Evolutionary conservation across 2,113 vertebrate species (phyloP).

Genomic region (Lota lota): DNA sequence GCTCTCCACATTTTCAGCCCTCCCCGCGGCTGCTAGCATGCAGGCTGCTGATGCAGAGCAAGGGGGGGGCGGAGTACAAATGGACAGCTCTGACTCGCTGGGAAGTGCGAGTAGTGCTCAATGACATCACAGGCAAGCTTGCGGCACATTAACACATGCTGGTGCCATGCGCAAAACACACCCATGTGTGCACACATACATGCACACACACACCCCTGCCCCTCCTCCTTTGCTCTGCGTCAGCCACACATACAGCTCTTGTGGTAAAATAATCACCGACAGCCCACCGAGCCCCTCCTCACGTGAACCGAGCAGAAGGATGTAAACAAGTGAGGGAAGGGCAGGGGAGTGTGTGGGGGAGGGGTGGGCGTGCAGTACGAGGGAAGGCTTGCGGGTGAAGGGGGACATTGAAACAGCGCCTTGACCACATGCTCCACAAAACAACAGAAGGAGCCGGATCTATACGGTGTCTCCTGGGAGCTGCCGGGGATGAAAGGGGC

Average conservation of each 20-base stretch:
- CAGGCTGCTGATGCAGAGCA: slow-evolving; percentile 46
- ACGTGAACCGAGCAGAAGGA: slow-evolving; percentile 47
- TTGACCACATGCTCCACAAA: slow-evolving; percentile 61
- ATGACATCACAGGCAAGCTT: slow-evolving; percentile 57
- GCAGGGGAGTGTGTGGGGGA: not conserved
- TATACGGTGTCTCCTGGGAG: slow-evolving; percentile 37
- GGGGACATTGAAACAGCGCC: slow-evolving; percentile 48
- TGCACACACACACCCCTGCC: not conserved
- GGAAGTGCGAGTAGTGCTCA: slow-evolving; percentile 56
- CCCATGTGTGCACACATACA: slow-evolving; percentile 1
- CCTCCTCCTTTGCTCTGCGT: slow-evolving; percentile 3
- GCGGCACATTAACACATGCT: not conserved
- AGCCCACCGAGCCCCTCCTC: slow-evolving; percentile 12
- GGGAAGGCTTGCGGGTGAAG: slow-evolving; percentile 16
- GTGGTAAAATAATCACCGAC: not conserved
- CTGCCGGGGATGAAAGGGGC: slow-evolving; percentile 47
- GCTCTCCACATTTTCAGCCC: slow-evolving; percentile 33
- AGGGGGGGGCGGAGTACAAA: slow-evolving; percentile 46
- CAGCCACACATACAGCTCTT: slow-evolving; percentile 6
- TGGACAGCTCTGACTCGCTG: slow-evolving; percentile 54
- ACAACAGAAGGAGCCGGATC: slow-evolving; percentile 40
- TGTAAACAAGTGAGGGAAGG: slow-evolving; percentile 65
- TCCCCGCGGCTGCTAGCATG: slow-evolving; percentile 23
- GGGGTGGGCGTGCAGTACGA: slow-evolving; percentile 28
- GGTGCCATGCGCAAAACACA: not conserved